phyloP scores from a whole-genome alignment of 2,113 vertebrate genomes.

The Platycercus adscitus region DNA sequence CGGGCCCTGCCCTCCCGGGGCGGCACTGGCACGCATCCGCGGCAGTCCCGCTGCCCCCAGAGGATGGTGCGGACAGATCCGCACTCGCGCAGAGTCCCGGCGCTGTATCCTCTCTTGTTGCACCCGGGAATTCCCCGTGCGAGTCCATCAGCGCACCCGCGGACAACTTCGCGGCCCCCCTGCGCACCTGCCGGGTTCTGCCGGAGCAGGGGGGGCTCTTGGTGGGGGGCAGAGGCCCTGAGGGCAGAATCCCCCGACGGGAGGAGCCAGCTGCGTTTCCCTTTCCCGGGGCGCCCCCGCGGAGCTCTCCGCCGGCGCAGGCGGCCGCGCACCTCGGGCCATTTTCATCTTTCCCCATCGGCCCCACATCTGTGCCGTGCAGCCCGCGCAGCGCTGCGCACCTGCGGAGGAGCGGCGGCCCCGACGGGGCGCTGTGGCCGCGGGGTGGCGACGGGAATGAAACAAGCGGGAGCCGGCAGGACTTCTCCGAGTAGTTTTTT shows the following conservation, averaged over 20 bases:
- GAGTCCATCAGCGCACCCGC: background rate
- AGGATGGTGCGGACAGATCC: rapidly evolving
- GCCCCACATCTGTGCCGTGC: background rate
- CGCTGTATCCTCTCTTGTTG: too few relatives aligned
- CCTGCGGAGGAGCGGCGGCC: background rate
- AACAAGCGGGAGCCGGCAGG: background rate
- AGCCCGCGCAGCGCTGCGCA: background rate
- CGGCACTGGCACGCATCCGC: background rate
- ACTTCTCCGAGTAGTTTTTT: constrained; percentile 75
- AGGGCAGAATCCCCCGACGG: background rate
- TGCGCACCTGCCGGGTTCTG: background rate
- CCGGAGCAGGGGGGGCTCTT: too few relatives aligned
- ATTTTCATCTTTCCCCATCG: background rate
- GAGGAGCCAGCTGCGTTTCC: background rate
- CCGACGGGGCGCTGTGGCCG: background rate
- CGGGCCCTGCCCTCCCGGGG: background rate
- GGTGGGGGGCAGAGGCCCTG: background rate
- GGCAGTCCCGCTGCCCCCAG: background rate
- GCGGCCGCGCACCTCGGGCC: background rate
- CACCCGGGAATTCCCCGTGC: background rate
- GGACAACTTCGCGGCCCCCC: background rate
- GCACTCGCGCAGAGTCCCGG: background rate
- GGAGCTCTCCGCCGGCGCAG: background rate
- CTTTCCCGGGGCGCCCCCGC: too few relatives aligned
- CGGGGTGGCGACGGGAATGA: background rate